Base-by-base conservation (phyloP, 1,140 invertebrate species). In the Drosophila ogumai region DNA sequence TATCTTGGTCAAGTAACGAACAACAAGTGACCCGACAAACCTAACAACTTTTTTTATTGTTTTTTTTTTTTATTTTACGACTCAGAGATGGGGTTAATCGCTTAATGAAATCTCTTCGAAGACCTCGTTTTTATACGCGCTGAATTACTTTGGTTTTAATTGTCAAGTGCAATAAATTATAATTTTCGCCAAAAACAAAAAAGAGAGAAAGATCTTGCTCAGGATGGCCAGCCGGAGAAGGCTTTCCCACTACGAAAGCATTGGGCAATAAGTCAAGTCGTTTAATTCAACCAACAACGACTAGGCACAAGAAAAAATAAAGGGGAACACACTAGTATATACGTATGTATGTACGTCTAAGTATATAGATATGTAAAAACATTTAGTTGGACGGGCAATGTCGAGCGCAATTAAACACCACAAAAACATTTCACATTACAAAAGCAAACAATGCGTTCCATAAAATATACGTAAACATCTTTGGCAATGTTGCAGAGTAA, bases 351-450 rank as follows among this genome's bases (percentile, higher is more conserved):
- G 66, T 46, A 40, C 49, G 36, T 28, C 52, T 36, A 64, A 25
- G 61, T 67, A 64, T 36, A 32, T 66, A 68, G 32, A 25, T 66
- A 68, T 68, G 41, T 66, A 50, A 66, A 87, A 76, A 79, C 82
- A 82, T 68, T 79, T 73, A 47, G 81, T 49, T 59, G 57, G 56
- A 2, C 72, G 17, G 65, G 54, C 82, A 88, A 66, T 73, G 75
- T 63, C 79, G 79, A 76, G 50, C 49, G 71, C 66, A 80, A 82
- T 87, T 87, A 87, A 87, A 79, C 52, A 74, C 64, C 25, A 54
- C 71, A 75, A 79, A 72, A 75, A 72, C 78, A 81, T 79, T 87
- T 87, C 61, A 87, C 78, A 82, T 82, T 72, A 74, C 79, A 82
- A 76, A 87, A 87, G 59, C 75, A 87, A 82, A 87, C 47, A 81